A percentile compares a stretch with the other conserved stretches of the same genome.
Evolutionary conservation across 2,113 vertebrate genomes (phyloP).

Genomic region (Nerophis ophidion): DNA sequence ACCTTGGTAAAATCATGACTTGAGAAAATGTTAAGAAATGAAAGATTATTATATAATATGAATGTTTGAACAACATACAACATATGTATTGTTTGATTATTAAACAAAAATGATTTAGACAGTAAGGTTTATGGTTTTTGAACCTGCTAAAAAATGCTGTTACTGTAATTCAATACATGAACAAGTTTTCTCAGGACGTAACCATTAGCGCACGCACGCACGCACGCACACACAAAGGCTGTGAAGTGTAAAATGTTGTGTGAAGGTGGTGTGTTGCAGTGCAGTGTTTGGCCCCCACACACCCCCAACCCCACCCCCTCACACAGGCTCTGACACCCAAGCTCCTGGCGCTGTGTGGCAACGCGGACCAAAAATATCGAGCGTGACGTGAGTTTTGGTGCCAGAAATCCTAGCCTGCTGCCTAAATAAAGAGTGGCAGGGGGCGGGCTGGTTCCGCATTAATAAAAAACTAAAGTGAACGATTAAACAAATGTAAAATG

Average conservation of each 20-base stretch:
- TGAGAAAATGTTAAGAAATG: too few relatives aligned
- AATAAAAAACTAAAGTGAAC: background rate
- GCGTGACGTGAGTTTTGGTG: slow-evolving; percentile 72
- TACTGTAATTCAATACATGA: too few relatives aligned
- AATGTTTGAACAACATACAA: too few relatives aligned
- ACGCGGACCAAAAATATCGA: slow-evolving; percentile 67
- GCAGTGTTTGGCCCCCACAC: slow-evolving; percentile 39
- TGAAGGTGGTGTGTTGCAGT: slow-evolving; percentile 7
- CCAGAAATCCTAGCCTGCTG: slow-evolving; percentile 75
- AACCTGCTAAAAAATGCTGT: too few relatives aligned
- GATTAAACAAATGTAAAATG: background rate
- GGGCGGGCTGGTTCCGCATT: slow-evolving; percentile 19
- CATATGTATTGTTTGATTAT: too few relatives aligned
- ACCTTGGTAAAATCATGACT: too few relatives aligned
- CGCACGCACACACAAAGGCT: background rate
- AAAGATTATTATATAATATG: too few relatives aligned
- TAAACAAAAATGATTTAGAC: too few relatives aligned
- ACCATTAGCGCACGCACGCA: slow-evolving; percentile 8
- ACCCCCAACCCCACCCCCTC: slow-evolving; percentile 19
- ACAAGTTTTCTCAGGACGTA: too few relatives aligned
- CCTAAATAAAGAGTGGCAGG: slow-evolving; percentile 53
- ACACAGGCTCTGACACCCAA: slow-evolving; percentile 50
- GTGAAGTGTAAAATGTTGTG: slow-evolving; percentile 41
- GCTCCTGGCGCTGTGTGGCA: slow-evolving; percentile 62
- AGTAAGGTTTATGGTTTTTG: too few relatives aligned